Percentiles rank a stretch among this genome's conserved stretches.
Evolutionary conservation across 92 coral and sea anemone genomes (phyloP).

Genomic region (Epizoanthus scotinus): DNA sequence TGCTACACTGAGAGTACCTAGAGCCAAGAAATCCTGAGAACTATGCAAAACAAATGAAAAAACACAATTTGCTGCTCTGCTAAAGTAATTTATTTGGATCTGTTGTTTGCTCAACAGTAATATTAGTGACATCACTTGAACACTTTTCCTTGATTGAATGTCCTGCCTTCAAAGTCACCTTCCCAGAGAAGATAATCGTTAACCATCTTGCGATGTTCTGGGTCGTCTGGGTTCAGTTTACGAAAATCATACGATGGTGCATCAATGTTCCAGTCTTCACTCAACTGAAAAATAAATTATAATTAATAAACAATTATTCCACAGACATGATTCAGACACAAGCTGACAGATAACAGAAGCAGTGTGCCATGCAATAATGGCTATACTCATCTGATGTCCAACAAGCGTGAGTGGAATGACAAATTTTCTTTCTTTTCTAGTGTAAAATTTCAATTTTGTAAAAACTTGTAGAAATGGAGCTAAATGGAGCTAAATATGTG

Average conservation of each 20-base stretch:
- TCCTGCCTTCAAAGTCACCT: conserved; percentile 69
- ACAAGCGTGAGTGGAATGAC: no score
- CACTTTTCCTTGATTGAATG: conserved; percentile 71
- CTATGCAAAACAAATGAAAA: no score
- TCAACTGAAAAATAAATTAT: conserved; percentile 55
- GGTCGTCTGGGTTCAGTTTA: conserved; percentile 78
- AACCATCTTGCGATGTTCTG: conserved; percentile 68
- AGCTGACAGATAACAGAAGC: no score
- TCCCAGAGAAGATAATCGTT: conserved; percentile 66
- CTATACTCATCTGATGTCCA: no score
- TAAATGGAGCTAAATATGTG: no score
- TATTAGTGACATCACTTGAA: conserved; percentile 54
- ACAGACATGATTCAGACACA: no score
- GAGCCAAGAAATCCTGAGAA: no score
- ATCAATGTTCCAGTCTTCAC: conserved; percentile 74
- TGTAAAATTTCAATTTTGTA: no score
- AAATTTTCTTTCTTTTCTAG: no score
- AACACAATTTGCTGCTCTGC: not conserved
- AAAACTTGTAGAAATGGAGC: no score
- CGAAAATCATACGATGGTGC: conserved; percentile 78
- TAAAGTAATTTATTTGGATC: conserved; percentile 14
- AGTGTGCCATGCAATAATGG: no score
- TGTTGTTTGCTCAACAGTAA: not conserved
- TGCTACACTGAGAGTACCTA: no score
- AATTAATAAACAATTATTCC: not conserved